Conservation (phyloP, 2,888 invertebrate genomes). For the Cantharis flavilabris region DNA sequence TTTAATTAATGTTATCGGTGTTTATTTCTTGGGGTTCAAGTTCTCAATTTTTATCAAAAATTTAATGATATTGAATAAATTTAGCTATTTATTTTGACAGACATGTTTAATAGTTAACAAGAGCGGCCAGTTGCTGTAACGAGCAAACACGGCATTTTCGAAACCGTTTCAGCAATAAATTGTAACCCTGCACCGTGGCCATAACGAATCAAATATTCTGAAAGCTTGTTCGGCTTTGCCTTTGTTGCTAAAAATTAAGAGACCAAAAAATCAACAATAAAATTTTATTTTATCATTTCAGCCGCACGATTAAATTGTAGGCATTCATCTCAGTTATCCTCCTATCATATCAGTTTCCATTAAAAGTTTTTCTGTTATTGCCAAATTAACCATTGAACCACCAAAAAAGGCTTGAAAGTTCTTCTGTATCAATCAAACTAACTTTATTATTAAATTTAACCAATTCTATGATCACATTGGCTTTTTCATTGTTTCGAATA, state of each 20-base stretch:
- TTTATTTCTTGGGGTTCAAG: neutral
- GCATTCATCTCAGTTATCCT: too few relatives aligned
- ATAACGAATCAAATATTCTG: slow-evolving; percentile 34
- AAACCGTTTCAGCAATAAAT: slow-evolving; percentile 33
- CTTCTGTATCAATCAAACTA: too few relatives aligned
- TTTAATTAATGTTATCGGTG: neutral
- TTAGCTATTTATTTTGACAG: slow-evolving; percentile 37
- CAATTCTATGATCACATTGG: too few relatives aligned
- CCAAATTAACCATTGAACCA: too few relatives aligned
- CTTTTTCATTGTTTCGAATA: too few relatives aligned
- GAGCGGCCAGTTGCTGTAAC: slow-evolving; percentile 36
- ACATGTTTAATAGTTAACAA: slow-evolving; percentile 49
- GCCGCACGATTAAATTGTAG: neutral
- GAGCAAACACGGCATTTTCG: slow-evolving; percentile 32
- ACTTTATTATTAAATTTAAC: too few relatives aligned
- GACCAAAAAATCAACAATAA: neutral
- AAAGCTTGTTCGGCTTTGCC: slow-evolving; percentile 6
- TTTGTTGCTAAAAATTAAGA: slow-evolving; percentile 8
- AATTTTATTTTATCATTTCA: neutral
- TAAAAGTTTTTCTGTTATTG: too few relatives aligned
- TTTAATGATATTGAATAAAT: neutral
- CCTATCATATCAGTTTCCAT: too few relatives aligned
- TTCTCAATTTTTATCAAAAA: neutral
- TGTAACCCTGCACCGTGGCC: slow-evolving; percentile 38
- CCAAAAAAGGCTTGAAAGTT: too few relatives aligned